Conservation (phyloP, 1,140 invertebrate genomes). For the Metaphire vulgaris region DNA sequence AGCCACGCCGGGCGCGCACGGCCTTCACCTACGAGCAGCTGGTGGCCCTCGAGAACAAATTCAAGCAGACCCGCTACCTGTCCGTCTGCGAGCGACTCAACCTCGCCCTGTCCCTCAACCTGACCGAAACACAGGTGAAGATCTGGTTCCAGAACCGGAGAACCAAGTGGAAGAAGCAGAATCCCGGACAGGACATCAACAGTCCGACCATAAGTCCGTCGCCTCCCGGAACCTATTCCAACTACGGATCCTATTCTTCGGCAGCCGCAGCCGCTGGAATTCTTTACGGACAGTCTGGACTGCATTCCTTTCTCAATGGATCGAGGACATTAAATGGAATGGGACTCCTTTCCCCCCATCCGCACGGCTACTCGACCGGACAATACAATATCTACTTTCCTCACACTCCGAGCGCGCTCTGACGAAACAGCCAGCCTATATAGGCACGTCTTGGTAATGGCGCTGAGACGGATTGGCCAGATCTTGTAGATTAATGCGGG, state of each 20-base stretch:
- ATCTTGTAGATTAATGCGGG: too few relatives aligned
- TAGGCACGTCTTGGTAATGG: too few relatives aligned
- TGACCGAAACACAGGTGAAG: conserved; percentile 96
- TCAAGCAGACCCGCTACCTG: conserved; percentile 94
- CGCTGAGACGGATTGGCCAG: too few relatives aligned
- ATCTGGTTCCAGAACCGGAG: conserved; percentile 69
- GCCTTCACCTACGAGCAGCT: conserved; percentile 95
- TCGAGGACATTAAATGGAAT: background rate
- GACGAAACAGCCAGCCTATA: too few relatives aligned
- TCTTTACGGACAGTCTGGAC: background rate
- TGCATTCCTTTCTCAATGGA: background rate
- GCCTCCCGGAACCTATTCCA: background rate
- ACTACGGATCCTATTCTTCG: background rate
- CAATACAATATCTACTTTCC: background rate
- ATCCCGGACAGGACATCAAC: conserved; percentile 88
- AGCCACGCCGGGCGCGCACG: conserved; percentile 78
- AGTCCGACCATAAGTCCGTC: conserved; percentile 15
- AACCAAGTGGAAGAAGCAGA: conserved; percentile 99
- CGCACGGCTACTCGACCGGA: background rate
- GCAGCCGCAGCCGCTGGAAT: background rate
- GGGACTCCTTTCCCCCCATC: background rate
- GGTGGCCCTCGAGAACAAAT: conserved; percentile 97
- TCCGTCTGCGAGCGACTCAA: conserved; percentile 96
- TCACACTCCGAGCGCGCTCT: background rate
- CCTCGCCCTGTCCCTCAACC: conserved; percentile 81